Evolutionary conservation across 2,113 vertebrate species (phyloP), one percentile per base, ranked within the genome.

Genomic region (Campylomormyrus tamandua): DNA sequence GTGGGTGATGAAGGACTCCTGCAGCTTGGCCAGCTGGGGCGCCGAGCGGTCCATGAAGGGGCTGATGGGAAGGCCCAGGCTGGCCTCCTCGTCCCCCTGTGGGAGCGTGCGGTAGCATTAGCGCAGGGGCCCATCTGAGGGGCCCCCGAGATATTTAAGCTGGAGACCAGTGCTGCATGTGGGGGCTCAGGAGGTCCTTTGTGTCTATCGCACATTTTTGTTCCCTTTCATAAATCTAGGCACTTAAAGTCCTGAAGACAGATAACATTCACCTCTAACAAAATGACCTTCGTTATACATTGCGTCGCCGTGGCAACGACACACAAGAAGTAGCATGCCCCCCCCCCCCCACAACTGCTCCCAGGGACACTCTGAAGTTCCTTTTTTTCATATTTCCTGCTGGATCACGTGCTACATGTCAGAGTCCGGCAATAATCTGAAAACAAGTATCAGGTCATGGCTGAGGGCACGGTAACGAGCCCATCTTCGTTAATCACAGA

Each of bases 1-100:
- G 94, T 99, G 98, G 15, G 97, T 97, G 93, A 99, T 99, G 94
- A 99, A 99, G 2, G 98, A 99, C 90, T 99, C 98, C 94, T 99
- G 98, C 2, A 99, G 97, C 66, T 98, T 97, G 42, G 98, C 98
- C 90, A 99, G 93, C 93, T 99, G 97, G 0, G 98, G 98, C 2
- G 97, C 97, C 0, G 98, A 97, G 5, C 98, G 97, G 92, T 99
- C 98, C 98, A 99, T 99, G 94, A 98, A 99, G 0, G 98, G 98
- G 92, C 98, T 99, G 93, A 98, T 98, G 24, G 98, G 97, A 90
- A 99, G 95, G 42, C 98, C 98, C n/a, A 99, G 94, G 91, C 96
- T 97, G 35, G 97, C 95, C 93, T 99, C 98, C 93, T 99, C 98
- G 84, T 99, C 98, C 0, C 98, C 98, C 98, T 99, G 91, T 31